These are phyloP conservation scores for Stenoptilia bipunctidactyla DNA, from an alignment of 2,888 invertebrate species.

Conservation along the genomic window DNA sequence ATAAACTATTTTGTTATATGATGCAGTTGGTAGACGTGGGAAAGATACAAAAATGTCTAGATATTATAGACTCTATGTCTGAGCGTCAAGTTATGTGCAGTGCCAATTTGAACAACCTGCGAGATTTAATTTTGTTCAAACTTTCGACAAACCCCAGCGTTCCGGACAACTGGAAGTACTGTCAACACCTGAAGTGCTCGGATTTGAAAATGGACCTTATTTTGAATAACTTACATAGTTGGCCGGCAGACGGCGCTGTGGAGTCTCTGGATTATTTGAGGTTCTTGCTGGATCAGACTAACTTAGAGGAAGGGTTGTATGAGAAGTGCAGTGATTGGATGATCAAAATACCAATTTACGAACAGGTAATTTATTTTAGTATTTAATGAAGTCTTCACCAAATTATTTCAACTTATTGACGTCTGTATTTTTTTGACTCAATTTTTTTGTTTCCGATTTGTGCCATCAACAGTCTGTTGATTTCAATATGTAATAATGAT, in stretches of 20 bases:
- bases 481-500: no score
- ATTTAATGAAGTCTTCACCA: no score
- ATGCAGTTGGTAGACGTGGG: slow-evolving; percentile 51
- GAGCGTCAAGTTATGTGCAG: slow-evolving; percentile 65
- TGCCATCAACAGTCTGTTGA: no score
- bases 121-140: slow-evolving; percentile 72
- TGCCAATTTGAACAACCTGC: slow-evolving; percentile 64
- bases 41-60: slow-evolving; percentile 59
- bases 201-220: slow-evolving; percentile 63
- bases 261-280: slow-evolving; percentile 64
- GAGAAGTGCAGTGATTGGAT: slow-evolving; percentile 69
- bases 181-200: slow-evolving; percentile 60
- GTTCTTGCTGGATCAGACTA: slow-evolving; percentile 39
- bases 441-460: no score
- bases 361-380: slow-evolving; percentile 46
- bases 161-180: slow-evolving; percentile 59
- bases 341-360: slow-evolving; percentile 74
- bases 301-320: slow-evolving; percentile 49
- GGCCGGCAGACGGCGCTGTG: slow-evolving; percentile 70
- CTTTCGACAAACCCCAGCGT: slow-evolving; percentile 65
- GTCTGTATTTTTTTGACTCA: no score
- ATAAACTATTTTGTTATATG: slow-evolving; percentile 63
- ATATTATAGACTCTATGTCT: slow-evolving; percentile 70
- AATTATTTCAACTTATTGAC: no score
- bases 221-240: slow-evolving; percentile 62